phyloP scores from a whole-genome alignment of 2,113 vertebrate species.

The Triplophysa siluroides region DNA sequence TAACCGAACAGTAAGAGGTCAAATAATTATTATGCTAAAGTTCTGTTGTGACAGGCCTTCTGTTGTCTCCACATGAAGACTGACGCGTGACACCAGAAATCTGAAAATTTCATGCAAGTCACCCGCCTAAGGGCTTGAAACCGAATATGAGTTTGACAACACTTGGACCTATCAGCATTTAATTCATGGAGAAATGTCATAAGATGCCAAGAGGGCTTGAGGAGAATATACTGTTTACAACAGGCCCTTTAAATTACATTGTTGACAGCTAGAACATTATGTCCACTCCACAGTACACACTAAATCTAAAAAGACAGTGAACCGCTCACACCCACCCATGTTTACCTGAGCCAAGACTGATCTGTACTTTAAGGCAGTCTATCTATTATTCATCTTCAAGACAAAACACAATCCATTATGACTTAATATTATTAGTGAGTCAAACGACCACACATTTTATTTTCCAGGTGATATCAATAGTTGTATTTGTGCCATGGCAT shows the following conservation, averaged over 20 bases:
- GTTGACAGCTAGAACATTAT: slow-evolving; percentile 27
- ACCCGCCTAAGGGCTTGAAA: background rate
- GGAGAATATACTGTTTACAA: background rate
- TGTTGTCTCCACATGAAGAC: slow-evolving; percentile 11
- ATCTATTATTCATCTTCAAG: slow-evolving; percentile 10
- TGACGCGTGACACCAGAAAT: slow-evolving; percentile 14
- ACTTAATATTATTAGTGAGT: background rate
- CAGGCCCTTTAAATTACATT: slow-evolving; percentile 20
- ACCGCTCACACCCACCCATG: background rate
- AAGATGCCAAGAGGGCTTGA: background rate
- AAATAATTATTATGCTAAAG: slow-evolving; percentile 16
- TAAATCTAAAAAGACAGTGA: slow-evolving; percentile 27
- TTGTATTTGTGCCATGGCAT: too few relatives aligned
- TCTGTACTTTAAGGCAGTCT: background rate
- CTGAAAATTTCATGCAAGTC: slow-evolving; percentile 11
- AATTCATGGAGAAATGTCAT: slow-evolving; percentile 21
- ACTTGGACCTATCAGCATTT: slow-evolving; percentile 10
- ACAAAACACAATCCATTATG: slow-evolving; percentile 10
- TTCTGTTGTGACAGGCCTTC: background rate
- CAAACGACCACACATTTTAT: background rate
- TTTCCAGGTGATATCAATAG: too few relatives aligned
- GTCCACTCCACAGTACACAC: slow-evolving; percentile 23
- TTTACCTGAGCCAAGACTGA: background rate
- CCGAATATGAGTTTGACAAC: background rate
- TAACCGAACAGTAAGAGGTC: slow-evolving; percentile 17